phyloP scores from a whole-genome alignment of 2,797 vertebrate genomes.

The Acrossocheilus fasciatus region DNA sequence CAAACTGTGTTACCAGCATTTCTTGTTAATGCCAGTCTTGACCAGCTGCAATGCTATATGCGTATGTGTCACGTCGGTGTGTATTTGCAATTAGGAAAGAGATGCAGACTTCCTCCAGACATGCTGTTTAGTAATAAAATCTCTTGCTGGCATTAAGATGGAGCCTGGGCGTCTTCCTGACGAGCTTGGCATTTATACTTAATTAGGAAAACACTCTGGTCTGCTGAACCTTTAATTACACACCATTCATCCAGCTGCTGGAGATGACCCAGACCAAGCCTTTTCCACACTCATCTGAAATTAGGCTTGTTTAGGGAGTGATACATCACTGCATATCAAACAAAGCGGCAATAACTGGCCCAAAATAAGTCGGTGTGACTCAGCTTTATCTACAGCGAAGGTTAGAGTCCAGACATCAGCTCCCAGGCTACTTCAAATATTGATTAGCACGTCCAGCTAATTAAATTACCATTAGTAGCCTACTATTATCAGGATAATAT shows the following conservation, averaged over 20 bases:
- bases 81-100: conserved; percentile 31
- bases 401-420: conserved; percentile 32
- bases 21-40: neutral
- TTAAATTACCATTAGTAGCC: conserved; percentile 52
- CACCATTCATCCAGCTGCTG: conserved; percentile 55
- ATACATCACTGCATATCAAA: conserved; percentile 35
- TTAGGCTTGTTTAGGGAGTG: conserved; percentile 36
- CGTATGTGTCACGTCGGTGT: conserved; percentile 4
- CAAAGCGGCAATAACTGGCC: neutral
- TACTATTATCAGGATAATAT: conserved; percentile 50
- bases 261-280: conserved; percentile 50
- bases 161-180: conserved; percentile 53
- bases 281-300: conserved; percentile 49
- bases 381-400: neutral
- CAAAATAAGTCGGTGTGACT: conserved; percentile 25
- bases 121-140: conserved; percentile 56
- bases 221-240: conserved; percentile 61
- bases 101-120: conserved; percentile 44
- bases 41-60: neutral
- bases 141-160: conserved; percentile 54
- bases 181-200: conserved; percentile 62
- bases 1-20: neutral
- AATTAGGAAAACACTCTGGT: conserved; percentile 62
- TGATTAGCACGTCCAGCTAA: conserved; percentile 37
- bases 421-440: conserved; percentile 30